A percentile compares a stretch with the other conserved stretches of the same genome.
phyloP scores from a whole-genome alignment of 2,113 vertebrate genomes.

The Poeciliopsis retropinna region DNA sequence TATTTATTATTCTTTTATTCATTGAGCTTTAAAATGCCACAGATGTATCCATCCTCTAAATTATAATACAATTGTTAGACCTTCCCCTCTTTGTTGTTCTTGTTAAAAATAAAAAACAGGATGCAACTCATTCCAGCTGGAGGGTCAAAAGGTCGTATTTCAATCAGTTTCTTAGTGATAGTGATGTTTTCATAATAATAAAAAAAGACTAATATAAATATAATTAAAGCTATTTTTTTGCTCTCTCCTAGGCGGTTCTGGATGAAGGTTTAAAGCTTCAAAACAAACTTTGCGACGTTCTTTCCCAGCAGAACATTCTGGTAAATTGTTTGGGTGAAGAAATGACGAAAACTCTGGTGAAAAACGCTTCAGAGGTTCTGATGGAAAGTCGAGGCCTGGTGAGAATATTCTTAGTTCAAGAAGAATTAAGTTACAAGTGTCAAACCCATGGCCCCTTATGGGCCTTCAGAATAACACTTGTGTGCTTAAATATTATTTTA shows the following conservation, averaged over 20 bases:
- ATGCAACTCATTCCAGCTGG: background rate
- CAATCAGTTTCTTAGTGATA: too few relatives aligned
- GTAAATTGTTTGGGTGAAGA: conserved; percentile 28
- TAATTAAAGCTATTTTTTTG: conserved; percentile 13
- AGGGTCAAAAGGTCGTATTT: background rate
- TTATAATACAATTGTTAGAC: background rate
- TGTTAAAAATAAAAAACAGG: background rate
- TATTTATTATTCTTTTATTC: background rate
- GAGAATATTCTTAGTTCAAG: conserved; percentile 10
- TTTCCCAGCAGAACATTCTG: conserved; percentile 36
- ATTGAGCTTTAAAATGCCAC: conserved; percentile 22
- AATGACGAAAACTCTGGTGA: conserved; percentile 11
- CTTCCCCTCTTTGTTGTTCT: background rate
- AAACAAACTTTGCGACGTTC: conserved; percentile 16
- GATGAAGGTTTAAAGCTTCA: conserved; percentile 48
- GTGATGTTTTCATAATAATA: too few relatives aligned
- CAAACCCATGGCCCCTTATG: too few relatives aligned
- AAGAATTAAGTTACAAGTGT: background rate
- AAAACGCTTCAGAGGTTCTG: conserved; percentile 22
- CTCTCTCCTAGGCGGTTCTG: conserved; percentile 26
- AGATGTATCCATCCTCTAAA: background rate
- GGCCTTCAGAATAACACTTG: too few relatives aligned
- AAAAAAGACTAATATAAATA: background rate
- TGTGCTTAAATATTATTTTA: too few relatives aligned
- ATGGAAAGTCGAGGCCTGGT: conserved; percentile 27